Evolutionary conservation across 2,113 vertebrate genomes (phyloP), one percentile per base, ranked within the genome.

Genomic region (Cnemophilus loriae): DNA sequence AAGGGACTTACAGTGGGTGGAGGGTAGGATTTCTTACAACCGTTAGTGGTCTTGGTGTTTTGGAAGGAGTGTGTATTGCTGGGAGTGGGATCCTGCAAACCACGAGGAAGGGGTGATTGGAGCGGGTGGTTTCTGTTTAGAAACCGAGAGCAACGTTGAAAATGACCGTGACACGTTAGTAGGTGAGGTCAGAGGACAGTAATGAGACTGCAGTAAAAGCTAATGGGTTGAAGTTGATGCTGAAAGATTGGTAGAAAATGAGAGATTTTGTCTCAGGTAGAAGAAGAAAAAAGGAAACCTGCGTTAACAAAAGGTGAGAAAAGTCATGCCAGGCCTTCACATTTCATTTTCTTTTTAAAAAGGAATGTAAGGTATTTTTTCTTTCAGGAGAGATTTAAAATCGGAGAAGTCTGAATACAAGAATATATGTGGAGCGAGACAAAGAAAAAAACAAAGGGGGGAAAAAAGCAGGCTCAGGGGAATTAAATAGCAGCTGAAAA

Each of bases 311-410:
- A 65, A 55, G 52, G 26, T 67, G 50, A 84, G 61, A 63, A 81
- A n/a, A 49, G 17, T 56, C 24, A 11, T 39, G 27, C 21, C 0
- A 0, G 14, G 11, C 44, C 65, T 44, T 53, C 11, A 15, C 3
- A 10, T 67, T 75, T 67, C 1, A 1, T 79, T 89, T 82, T 57
- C 18, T 79, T 70, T 71, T 47, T 21, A 7, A 49, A 87, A 65
- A 77, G 9, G 18, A 68, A 32, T 41, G 17, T 6, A 61, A 65
- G 39, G 7, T 41, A 10, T 20, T 49, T 61, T 70, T 76, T 35
- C 11, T 81, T 87, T 39, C 27, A 42, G 18, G 26, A 35, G 37
- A 70, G 27, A 27, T 23, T 81, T 77, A 55, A 92, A 84, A 24
- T 61, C 23, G 67, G 21, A 47, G 13, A n/a, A 28, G 11, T 65